A percentile compares a stretch with the other conserved stretches of the same genome.
Conservation (phyloP, 2,888 invertebrate genomes). For the Orgyia antiqua region DNA sequence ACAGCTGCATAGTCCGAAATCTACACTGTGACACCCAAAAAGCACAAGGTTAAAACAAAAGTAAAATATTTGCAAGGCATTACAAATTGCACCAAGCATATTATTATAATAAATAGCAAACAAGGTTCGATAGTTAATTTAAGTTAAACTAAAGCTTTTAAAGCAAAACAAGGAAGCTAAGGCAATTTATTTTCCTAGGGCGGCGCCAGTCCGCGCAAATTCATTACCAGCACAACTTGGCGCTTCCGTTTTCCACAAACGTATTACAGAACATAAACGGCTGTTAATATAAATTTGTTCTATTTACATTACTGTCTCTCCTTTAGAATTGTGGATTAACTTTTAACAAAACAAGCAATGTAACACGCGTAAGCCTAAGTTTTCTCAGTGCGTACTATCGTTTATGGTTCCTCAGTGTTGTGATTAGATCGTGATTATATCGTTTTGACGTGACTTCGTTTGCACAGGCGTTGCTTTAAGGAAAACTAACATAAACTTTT, state of each 20-base stretch:
- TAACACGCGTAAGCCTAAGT: not conserved
- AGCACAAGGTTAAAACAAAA: too few relatives aligned
- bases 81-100: too few relatives aligned
- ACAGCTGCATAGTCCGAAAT: too few relatives aligned
- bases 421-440: constrained; percentile 47
- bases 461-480: constrained; percentile 58
- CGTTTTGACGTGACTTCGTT: constrained; percentile 64
- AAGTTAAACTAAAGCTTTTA: constrained; percentile 54
- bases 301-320: constrained; percentile 29
- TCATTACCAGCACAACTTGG: constrained; percentile 69
- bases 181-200: constrained; percentile 65
- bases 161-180: constrained; percentile 62
- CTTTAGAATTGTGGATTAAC: not conserved
- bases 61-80: too few relatives aligned
- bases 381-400: not conserved
- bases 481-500: constrained; percentile 71
- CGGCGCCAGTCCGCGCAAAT: constrained; percentile 70
- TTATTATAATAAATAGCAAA: constrained; percentile 16
- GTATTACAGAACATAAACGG: constrained; percentile 13
- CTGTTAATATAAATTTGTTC: constrained; percentile 6
- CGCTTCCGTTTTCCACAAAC: constrained; percentile 67
- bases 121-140: constrained; percentile 36
- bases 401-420: constrained; percentile 13
- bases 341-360: constrained; percentile 6
- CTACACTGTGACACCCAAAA: too few relatives aligned